Evolutionary conservation across 2,888 invertebrate genomes (phyloP).

Genomic region (Drosophila borealis): DNA sequence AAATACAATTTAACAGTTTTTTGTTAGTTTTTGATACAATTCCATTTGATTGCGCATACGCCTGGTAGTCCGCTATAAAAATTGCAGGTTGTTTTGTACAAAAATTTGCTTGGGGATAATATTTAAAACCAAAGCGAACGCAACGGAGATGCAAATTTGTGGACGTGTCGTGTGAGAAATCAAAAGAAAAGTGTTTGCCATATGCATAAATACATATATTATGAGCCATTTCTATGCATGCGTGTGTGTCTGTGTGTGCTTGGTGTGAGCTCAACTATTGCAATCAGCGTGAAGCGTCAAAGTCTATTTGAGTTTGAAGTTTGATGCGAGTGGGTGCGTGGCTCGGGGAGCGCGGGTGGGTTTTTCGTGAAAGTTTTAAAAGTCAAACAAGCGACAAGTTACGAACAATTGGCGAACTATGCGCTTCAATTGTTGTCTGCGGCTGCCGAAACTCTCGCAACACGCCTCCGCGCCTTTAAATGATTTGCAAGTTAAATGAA

Average conservation of each 20-base stretch:
- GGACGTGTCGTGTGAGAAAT: conserved; percentile 40
- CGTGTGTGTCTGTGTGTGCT: conserved; percentile 10
- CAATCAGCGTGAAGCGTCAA: conserved; percentile 77
- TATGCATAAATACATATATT: conserved; percentile 64
- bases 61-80: conserved; percentile 10
- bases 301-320: conserved; percentile 74
- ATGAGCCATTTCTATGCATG: conserved; percentile 25
- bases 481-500: conserved; percentile 79
- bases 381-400: conserved; percentile 73
- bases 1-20: no score
- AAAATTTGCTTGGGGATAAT: conserved; percentile 22
- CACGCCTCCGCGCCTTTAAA: conserved; percentile 52
- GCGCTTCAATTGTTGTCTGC: conserved; percentile 71
- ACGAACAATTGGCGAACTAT: conserved; percentile 75
- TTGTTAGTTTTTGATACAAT: no score
- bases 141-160: conserved; percentile 10
- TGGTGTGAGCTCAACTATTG: conserved; percentile 59
- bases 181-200: conserved; percentile 50
- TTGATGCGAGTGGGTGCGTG: conserved; percentile 2
- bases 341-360: background rate
- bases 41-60: conserved; percentile 23
- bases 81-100: conserved; percentile 8
- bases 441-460: conserved; percentile 4
- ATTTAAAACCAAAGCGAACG: conserved; percentile 16
- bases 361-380: conserved; percentile 62